These are phyloP conservation scores for Radopholus similis DNA, from an alignment of 1,140 invertebrate species.

Conservation along the genomic window DNA sequence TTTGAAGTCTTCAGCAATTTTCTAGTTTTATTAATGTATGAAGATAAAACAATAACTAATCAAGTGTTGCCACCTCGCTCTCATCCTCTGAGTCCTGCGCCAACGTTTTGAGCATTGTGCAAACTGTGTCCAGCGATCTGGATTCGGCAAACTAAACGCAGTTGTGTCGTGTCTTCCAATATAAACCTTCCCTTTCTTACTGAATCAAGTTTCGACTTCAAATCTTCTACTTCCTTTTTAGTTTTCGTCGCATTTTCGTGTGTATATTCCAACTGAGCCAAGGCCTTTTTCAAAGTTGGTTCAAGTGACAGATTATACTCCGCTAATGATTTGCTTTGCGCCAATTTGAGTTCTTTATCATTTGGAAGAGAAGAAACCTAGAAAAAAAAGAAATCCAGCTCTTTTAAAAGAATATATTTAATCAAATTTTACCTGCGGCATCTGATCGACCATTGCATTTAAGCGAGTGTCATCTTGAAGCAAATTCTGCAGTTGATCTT, in stretches of 20 bases:
- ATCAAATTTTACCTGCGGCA: slow-evolving; percentile 24
- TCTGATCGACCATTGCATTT: slow-evolving; percentile 25
- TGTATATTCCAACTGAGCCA: background rate
- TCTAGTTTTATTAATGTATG: slow-evolving; percentile 12
- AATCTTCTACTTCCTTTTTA: slow-evolving; percentile 22
- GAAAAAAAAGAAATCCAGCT: background rate
- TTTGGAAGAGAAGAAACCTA: slow-evolving; percentile 23
- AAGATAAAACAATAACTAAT: background rate
- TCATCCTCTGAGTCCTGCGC: slow-evolving; percentile 31
- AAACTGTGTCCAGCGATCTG: slow-evolving; percentile 23
- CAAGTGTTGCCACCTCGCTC: slow-evolving; percentile 22
- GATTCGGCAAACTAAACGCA: slow-evolving; percentile 7
- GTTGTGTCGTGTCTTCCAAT: background rate
- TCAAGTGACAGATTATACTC: slow-evolving; percentile 33
- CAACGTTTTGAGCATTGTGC: slow-evolving; percentile 17
- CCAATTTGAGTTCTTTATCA: slow-evolving; percentile 34
- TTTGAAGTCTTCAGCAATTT: slow-evolving; percentile 22
- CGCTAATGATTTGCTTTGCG: slow-evolving; percentile 32
- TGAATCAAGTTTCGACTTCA: slow-evolving; percentile 30
- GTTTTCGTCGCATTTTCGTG: slow-evolving; percentile 9
- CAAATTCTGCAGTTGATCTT: slow-evolving; percentile 30
- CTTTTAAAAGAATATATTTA: background rate
- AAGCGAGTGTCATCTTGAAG: slow-evolving; percentile 20
- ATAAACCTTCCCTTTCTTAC: background rate
- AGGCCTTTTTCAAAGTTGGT: slow-evolving; percentile 23